Percentiles rank a stretch among this genome's conserved stretches.
Conservation (phyloP, 2,113 vertebrate species). For the Grallaria varia region DNA sequence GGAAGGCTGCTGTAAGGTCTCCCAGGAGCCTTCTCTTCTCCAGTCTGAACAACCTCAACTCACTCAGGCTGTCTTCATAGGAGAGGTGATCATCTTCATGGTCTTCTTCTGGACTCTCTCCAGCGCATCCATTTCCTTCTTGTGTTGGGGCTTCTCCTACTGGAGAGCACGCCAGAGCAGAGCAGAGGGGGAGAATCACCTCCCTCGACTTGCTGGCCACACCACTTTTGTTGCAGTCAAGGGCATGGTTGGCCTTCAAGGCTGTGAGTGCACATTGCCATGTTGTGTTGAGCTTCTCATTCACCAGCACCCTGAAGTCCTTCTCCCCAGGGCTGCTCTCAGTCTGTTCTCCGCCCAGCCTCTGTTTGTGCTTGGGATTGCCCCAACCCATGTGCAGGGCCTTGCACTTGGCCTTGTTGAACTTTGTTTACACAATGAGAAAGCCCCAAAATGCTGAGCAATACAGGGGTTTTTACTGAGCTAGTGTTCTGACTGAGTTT, state of each 20-base stretch:
- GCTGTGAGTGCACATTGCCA: background rate
- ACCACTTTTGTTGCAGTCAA: background rate
- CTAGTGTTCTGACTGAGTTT: background rate
- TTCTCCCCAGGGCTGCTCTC: background rate
- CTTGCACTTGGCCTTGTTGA: background rate
- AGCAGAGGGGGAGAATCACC: background rate
- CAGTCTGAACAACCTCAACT: background rate
- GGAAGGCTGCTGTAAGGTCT: background rate
- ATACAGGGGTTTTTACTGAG: background rate
- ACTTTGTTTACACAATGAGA: background rate
- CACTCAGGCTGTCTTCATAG: background rate
- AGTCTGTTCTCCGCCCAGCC: background rate
- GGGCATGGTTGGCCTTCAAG: background rate
- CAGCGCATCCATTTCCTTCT: background rate
- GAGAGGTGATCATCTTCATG: background rate
- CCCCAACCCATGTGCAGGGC: accelerated
- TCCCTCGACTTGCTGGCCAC: background rate
- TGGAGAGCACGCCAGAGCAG: background rate
- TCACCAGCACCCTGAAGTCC: no score
- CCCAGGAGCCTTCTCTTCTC: background rate
- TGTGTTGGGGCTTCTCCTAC: background rate
- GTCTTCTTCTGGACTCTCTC: background rate
- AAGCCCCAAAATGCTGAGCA: background rate
- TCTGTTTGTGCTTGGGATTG: background rate
- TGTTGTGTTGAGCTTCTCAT: background rate